Evolutionary conservation across 2,113 vertebrate genomes (phyloP), one percentile per base, ranked within the genome.

Genomic region (Forbesichthys papilliferus): DNA sequence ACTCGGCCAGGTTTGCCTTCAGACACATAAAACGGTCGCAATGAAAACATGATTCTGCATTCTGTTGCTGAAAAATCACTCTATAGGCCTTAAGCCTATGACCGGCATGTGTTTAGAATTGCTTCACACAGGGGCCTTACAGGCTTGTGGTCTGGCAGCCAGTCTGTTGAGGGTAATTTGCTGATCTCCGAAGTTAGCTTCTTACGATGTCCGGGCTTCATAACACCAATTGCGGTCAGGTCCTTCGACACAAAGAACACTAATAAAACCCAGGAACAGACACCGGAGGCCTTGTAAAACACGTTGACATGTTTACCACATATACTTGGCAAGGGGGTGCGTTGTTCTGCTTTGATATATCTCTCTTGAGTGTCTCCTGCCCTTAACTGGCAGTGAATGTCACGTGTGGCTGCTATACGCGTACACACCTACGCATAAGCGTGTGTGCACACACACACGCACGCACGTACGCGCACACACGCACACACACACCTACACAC

Each of bases 151-250:
- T 98, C 93, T 0, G 95, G 95, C 57, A 98, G 93, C 96, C 98
- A 98, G 76, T 97, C 98, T 0, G 94, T 93, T 63, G 95, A 90
- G 64, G 75, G 94, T 72, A 98, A 88, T 86, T 86, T 94, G 85
- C 94, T 95, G 93, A 99, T 96, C 90, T 99, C 97, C 0, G 97
- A 94, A 0, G 92, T 91, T 13, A 99, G 95, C 90, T 99, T 99
- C 92, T 99, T 99, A 68, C 97, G 91, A 90, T 99, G 98, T 46
- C 98, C 98, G 0, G 98, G 98, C 84, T 99, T 99, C 85, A 97
- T 98, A 82, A 99, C 96, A 1, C 97, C 96, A 0, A 99, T 98
- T 61, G 96, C 96, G 0, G 95, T 98, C 79, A 99, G 95, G 87
- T 98, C 98, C 98, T 98, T 87, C 48, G 88, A 86, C 9, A 73